Conservation (phyloP, 2,888 invertebrate genomes). For the Eilema caniola region DNA sequence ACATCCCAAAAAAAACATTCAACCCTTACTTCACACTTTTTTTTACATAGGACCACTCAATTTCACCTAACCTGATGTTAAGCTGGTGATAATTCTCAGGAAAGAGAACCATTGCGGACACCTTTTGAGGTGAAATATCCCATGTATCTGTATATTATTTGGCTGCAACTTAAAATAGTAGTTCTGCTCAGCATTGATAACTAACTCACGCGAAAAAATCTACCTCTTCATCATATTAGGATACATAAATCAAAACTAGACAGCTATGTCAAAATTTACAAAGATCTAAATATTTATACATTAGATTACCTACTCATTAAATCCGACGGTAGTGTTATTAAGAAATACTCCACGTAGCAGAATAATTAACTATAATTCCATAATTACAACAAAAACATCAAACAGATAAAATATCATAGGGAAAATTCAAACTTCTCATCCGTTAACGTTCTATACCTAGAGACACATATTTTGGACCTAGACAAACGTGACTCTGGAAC, state of each 20-base stretch:
- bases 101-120: too few species aligned
- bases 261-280: background rate
- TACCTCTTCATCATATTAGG: background rate
- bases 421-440: constrained; percentile 51
- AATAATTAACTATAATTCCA: constrained; percentile 1
- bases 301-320: background rate
- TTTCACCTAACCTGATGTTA: too few species aligned
- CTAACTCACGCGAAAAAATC: background rate
- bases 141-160: too few species aligned
- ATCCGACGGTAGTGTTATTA: background rate
- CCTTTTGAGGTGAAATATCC: too few species aligned
- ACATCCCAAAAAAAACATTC: too few species aligned
- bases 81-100: too few species aligned
- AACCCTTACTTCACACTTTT: too few species aligned
- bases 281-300: background rate
- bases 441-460: constrained; percentile 39
- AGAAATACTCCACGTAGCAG: background rate
- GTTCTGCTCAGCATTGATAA: background rate
- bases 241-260: background rate
- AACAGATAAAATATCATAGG: constrained; percentile 26
- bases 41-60: too few species aligned
- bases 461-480: too few species aligned
- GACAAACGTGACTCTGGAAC: too few species aligned
- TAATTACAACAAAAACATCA: constrained; percentile 14
- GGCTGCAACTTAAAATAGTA: too few species aligned